phyloP scores from a whole-genome alignment of 2,797 vertebrate species.

The Rhabdophis nuchalis region DNA sequence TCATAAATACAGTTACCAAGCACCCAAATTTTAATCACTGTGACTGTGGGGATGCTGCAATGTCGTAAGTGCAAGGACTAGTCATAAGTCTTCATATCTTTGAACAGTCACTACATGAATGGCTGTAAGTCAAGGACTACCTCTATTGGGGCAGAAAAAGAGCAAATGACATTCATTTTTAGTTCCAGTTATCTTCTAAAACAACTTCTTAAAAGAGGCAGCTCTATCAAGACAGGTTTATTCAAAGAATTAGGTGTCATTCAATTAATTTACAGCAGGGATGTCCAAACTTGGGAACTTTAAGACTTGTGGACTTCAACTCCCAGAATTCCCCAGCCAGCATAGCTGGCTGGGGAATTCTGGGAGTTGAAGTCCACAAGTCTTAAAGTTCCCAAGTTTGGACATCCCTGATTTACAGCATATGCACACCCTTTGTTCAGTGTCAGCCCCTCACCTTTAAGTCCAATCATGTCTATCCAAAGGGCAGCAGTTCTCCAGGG shows the following conservation, averaged over 20 bases:
- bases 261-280: slow-evolving; percentile 40
- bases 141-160: slow-evolving; percentile 49
- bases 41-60: background rate
- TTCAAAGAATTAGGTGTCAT: slow-evolving; percentile 49
- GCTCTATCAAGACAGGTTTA: slow-evolving; percentile 44
- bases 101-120: background rate
- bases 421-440: background rate
- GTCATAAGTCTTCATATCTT: background rate
- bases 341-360: too few relatives aligned
- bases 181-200: slow-evolving; percentile 57
- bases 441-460: background rate
- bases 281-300: too few relatives aligned
- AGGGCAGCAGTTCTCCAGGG: background rate
- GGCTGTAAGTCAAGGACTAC: background rate
- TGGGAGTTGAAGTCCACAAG: too few relatives aligned
- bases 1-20: background rate
- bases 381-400: too few relatives aligned
- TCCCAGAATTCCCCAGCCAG: too few relatives aligned
- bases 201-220: slow-evolving; percentile 45
- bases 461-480: background rate
- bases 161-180: slow-evolving; percentile 53
- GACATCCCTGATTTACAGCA: slow-evolving; percentile 18
- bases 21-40: background rate
- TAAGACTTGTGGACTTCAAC: too few relatives aligned
- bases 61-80: background rate